Base-by-base conservation (phyloP, 2,113 vertebrate genomes). In the Nesogale talazaci region DNA sequence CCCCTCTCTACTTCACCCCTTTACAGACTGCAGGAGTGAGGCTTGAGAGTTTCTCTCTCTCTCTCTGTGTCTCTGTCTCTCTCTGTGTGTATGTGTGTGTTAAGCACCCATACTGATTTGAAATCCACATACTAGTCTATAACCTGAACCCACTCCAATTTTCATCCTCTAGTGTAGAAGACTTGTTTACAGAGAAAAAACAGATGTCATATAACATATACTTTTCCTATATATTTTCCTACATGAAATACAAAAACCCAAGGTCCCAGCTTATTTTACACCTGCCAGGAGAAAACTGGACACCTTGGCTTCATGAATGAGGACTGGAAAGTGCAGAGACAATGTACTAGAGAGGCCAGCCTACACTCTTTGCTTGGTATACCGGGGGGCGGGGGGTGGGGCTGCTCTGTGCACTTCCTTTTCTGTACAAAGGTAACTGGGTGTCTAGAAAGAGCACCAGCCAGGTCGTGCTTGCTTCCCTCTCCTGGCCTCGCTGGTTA, bases 181-280 rank as follows among this genome's bases (percentile, higher is more conserved):
- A 57, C 34, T 2, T 3, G 61, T 63, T 75, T 89, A 74, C 89
- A 82, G 74, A 1, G 89, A 92, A 95, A 80, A 36, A 38, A 52
- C 2, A 4, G 20, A 72, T 72, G 34, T 72, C 11, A 19, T 40
- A 25, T 4, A 4, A 36, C 11, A 19, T 40, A 25, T 4, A 4
- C 63, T 82, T 16, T 15, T 8, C 25, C 52, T 80, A 40, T 27
- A 0, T 19, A 76, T 22, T 46, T 46, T 76, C 72, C 69, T 93
- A 57, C 7, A 16, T 93, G 40, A 83, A 70, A 36, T 70, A 36
- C 3, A 83, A 38, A 42, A 23, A n/a, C 65, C 34, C 25, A 25
- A 52, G 57, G 74, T 38, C n/a, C 36, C 7, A 16, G 17, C 76
- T 80, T 46, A 31, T 59, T 6, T 9, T 65, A 61, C 34, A 38